Percentiles rank a stretch among this genome's conserved stretches.
Conservation (phyloP, 2,113 vertebrate species). For the Copsychus sechellarum region DNA sequence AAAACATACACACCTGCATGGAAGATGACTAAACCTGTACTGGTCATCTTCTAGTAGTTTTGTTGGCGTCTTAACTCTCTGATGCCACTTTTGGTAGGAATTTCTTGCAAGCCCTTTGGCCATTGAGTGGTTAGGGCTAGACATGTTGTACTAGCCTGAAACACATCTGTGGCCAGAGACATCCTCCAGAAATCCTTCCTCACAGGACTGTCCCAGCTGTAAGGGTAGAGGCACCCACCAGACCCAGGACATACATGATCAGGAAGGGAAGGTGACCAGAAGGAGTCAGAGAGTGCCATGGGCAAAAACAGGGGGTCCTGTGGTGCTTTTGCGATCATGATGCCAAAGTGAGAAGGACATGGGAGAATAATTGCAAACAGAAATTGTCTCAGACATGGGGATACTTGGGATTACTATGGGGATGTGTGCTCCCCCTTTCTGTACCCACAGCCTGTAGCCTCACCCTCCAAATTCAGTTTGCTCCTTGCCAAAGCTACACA, state of each 20-base stretch:
- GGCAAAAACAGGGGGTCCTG: background rate
- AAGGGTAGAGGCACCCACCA: background rate
- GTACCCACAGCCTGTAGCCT: background rate
- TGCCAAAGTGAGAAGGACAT: background rate
- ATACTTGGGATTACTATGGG: background rate
- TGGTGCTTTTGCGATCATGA: background rate
- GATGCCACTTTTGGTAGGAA: background rate
- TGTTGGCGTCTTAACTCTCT: background rate
- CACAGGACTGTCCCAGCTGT: background rate
- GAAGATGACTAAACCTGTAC: background rate
- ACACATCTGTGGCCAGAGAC: background rate
- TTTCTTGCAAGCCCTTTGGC: background rate
- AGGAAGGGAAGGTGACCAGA: background rate
- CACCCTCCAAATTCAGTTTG: background rate
- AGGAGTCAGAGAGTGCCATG: background rate
- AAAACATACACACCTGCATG: background rate
- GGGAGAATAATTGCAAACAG: background rate
- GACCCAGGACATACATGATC: accelerated
- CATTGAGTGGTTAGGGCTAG: background rate
- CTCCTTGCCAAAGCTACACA: background rate
- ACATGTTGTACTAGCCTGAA: background rate
- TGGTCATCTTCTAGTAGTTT: background rate
- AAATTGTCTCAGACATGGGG: background rate
- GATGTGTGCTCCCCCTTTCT: background rate
- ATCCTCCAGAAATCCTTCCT: background rate